Base-by-base conservation (phyloP, 2,797 vertebrate genomes). In the Phoebastria nigripes region DNA sequence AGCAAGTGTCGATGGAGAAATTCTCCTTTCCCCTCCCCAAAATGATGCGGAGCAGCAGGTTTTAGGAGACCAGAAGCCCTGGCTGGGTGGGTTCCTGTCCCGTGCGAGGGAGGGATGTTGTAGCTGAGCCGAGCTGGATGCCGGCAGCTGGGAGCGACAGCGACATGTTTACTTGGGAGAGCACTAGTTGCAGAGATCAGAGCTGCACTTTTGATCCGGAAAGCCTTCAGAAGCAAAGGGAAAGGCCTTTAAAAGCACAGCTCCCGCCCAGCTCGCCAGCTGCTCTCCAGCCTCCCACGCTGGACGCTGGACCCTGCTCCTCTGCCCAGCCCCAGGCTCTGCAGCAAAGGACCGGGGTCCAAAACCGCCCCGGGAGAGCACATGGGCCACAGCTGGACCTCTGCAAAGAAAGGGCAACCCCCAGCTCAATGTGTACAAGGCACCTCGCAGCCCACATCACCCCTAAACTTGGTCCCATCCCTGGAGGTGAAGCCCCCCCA, bases 371-470 rank as follows among this genome's bases (percentile, higher is more conserved):
- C 0, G 0, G 31, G 21, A 63, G n/a, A 15, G 19, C 26, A 33
- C 22, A 0, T 0, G 1, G 66, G 18, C 16, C 78, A n/a, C 41
- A 13, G 47, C 13, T 14, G 39, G 44, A 33, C 4, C 25, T 65
- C 24, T 61, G 69, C 29, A 18, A 54, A 66, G 70, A 5, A 9
- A 21, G 7, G 33, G 3, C 2, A 7, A 31, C 47, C 14, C 12
- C 8, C 33, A 14, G 1, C 3, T 17, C 0, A 8, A 2, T 0
- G 4, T 1, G 7, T 5, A 1, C 5, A 1, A 18, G 25, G 41
- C 25, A 5, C 22, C 49, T 31, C 8, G 2, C 49, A 24, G 54
- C 76, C 15, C 22, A 1, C 0, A 1, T 31, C 78, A 22, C 58
- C 63, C 51, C 66, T 19, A 3, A 22, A 5, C 9, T 15, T 4